Conservation (phyloP, 2,888 invertebrate genomes). For the Drosophila neotestacea region DNA sequence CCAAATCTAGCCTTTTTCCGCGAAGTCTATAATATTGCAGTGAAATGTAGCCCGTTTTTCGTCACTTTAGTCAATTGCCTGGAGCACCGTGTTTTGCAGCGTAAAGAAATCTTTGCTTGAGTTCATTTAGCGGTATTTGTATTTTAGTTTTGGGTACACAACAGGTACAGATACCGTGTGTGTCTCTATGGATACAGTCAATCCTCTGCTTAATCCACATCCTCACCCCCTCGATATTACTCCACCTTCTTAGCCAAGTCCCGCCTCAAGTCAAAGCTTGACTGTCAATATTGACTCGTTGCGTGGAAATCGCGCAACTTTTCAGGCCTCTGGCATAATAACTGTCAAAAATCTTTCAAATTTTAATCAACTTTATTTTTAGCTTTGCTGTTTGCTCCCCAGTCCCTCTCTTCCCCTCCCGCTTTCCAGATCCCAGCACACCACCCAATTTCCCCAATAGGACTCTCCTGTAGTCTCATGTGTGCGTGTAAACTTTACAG, state of each 20-base stretch:
- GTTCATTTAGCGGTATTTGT: not conserved
- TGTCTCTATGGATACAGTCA: conserved; percentile 21
- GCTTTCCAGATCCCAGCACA: not conserved
- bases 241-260: not conserved
- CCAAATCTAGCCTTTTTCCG: too few species aligned
- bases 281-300: conserved; percentile 73
- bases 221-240: too few species aligned
- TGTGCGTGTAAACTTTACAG: conserved; percentile 52
- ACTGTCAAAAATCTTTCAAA: conserved; percentile 81
- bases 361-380: conserved; percentile 80
- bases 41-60: too few species aligned
- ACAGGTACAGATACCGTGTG: not conserved
- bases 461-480: conserved; percentile 1
- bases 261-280: conserved; percentile 39
- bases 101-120: not conserved
- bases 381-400: conserved; percentile 56
- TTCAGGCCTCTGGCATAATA: conserved; percentile 70
- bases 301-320: conserved; percentile 65
- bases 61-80: too few species aligned
- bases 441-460: not conserved
- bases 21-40: too few species aligned
- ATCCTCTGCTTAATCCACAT: conserved; percentile 8
- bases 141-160: not conserved
- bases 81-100: not conserved
- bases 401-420: not conserved